A percentile compares a stretch with the other conserved stretches of the same genome.
Conservation (phyloP, 2,888 invertebrate genomes). For the Bedellia somnulentella region DNA sequence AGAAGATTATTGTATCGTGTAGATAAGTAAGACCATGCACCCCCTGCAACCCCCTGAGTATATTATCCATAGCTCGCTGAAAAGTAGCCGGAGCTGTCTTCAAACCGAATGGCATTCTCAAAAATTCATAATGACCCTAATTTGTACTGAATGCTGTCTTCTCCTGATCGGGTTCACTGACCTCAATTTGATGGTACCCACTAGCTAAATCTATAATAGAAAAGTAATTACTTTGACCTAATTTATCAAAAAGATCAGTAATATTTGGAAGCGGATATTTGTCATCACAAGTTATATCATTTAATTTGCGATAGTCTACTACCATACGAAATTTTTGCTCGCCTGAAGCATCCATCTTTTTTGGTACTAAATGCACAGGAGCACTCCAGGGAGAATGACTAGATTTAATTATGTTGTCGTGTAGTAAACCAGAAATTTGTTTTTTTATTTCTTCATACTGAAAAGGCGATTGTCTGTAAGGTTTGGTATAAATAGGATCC, state of each 20-base stretch:
- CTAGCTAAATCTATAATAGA: constrained; percentile 6
- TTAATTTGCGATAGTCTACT: constrained; percentile 13
- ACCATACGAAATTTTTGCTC: constrained; percentile 13
- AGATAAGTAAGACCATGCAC: constrained; percentile 14
- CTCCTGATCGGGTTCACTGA: constrained; percentile 9
- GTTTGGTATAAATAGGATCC: constrained; percentile 8
- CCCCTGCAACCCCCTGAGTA: constrained; percentile 14
- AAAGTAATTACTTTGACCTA: constrained; percentile 11
- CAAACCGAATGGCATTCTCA: constrained; percentile 15
- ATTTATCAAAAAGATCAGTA: constrained; percentile 13
- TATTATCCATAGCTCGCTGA: constrained; percentile 17
- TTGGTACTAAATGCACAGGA: constrained; percentile 14
- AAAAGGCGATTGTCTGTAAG: constrained; percentile 8
- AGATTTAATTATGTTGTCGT: constrained; percentile 5
- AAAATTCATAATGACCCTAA: constrained; percentile 15
- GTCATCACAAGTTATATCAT: constrained; percentile 13
- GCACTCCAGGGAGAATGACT: constrained; percentile 11
- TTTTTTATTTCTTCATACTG: constrained; percentile 8
- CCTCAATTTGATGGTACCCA: constrained; percentile 7
- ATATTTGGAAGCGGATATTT: constrained; percentile 15
- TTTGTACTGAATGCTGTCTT: constrained; percentile 17
- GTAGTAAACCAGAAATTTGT: constrained; percentile 2
- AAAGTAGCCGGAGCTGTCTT: constrained; percentile 16
- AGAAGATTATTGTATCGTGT: constrained; percentile 18
- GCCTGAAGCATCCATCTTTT: constrained; percentile 13